Percentiles rank a stretch among this genome's conserved stretches.
phyloP scores from a whole-genome alignment of 1,140 invertebrate species.

The Drosophila jambulina region DNA sequence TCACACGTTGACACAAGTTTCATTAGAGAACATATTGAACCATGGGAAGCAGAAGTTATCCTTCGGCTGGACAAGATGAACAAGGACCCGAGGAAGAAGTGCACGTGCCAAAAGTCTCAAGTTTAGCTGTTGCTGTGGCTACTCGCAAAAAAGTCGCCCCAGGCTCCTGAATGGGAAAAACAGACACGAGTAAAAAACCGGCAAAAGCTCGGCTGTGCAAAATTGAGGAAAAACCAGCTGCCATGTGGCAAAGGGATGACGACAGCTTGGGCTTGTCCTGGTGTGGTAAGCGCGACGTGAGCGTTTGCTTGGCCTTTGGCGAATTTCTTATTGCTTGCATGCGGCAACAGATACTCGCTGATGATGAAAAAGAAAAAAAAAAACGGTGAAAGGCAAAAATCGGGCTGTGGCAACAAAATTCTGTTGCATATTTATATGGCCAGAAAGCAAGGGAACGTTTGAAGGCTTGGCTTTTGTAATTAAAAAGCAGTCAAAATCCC shows the following conservation, averaged over 20 bases:
- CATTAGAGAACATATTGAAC: slow-evolving; percentile 57
- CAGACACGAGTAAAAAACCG: not conserved
- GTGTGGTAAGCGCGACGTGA: slow-evolving; percentile 37
- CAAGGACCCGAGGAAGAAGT: not conserved
- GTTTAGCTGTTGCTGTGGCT: slow-evolving; percentile 54
- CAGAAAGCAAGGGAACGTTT: slow-evolving; percentile 30
- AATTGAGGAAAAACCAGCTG: slow-evolving; percentile 39
- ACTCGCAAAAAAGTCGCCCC: slow-evolving; percentile 35
- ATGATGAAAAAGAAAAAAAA: not conserved
- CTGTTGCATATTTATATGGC: slow-evolving; percentile 64
- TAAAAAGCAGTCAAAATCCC: slow-evolving; percentile 46
- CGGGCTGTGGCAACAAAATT: slow-evolving; percentile 13
- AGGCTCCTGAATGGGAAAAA: slow-evolving; percentile 5
- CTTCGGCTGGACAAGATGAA: slow-evolving; percentile 11
- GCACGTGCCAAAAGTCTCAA: slow-evolving; percentile 57
- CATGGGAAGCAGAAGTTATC: slow-evolving; percentile 27
- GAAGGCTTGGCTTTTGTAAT: slow-evolving; percentile 68
- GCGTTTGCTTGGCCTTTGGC: slow-evolving; percentile 49
- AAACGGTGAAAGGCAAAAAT: not conserved
- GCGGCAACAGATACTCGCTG: not conserved
- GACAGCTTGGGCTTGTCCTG: slow-evolving; percentile 47
- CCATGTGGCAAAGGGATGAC: slow-evolving; percentile 39
- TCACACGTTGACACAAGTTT: slow-evolving; percentile 49
- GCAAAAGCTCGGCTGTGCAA: slow-evolving; percentile 22
- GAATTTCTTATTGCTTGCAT: slow-evolving; percentile 53